Evolutionary conservation across 2,113 vertebrate genomes (phyloP), one percentile per base, ranked within the genome.

Genomic region (Galeopterus variegatus): DNA sequence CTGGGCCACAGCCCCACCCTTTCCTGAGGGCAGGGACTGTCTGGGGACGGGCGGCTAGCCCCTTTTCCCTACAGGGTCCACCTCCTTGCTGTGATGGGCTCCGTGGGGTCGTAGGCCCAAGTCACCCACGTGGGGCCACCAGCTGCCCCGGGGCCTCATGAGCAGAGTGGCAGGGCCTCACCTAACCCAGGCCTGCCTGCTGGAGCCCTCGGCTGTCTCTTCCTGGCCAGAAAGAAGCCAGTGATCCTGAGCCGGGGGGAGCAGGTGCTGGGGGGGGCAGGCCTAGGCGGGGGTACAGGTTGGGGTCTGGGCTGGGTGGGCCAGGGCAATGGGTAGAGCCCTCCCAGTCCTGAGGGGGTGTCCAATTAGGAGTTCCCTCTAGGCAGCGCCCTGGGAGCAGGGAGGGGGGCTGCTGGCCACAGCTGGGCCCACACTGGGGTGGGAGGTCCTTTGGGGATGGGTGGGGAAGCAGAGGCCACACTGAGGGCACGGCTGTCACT

Each of bases 131-230:
- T 12, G 19, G 8, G 2, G 31, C 26, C 54, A 8, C 13, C 18
- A 52, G 62, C 31, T 50, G 6, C 62, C 73, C 8, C 1, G 21
- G 24, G 36, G 23, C 36, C 13, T 41, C 33, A 4, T 0, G 3
- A 2, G 9, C 56, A 45, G 65, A 8, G 11, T 13, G 58, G 72
- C 0, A 18, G 9, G 60, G 52, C 8, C 9, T 48, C 3, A 12
- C 11, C 31, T 18, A 31, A 21, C 58, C 41, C 6, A 13, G 58
- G 8, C 62, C 33, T 0, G 5, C 24, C 41, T 0, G 1, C 4
- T 5, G 8, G 70, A 5, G 24, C 31, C 21, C 19, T 5, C 2
- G 45, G 50, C 3, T 4, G 19, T n/a, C 48, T 89, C 41, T 26
- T 48, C 69, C 23, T 31, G 11, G 60, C 75, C 72, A 21, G 31